Evolutionary conservation across 2,888 invertebrate genomes (phyloP).

Genomic region (Plagodis pulveraria): DNA sequence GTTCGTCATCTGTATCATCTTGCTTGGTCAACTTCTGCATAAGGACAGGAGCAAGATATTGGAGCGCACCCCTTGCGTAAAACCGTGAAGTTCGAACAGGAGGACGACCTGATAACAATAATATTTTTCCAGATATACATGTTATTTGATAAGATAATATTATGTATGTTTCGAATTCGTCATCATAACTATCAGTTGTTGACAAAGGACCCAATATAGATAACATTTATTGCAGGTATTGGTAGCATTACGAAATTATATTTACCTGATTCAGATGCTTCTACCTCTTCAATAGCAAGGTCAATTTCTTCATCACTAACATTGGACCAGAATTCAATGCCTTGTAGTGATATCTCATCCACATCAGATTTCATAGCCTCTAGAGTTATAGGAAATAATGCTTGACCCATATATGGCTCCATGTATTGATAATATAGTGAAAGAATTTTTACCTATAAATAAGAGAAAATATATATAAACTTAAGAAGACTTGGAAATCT

Average conservation of each 20-base stretch:
- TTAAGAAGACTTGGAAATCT: no score
- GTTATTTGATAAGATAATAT: no score
- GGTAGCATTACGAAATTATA: background rate
- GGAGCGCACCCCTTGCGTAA: constrained; percentile 99
- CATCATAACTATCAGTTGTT: no score
- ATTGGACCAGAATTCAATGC: constrained; percentile 99
- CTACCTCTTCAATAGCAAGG: constrained; percentile 96
- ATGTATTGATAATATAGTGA: constrained; percentile 99
- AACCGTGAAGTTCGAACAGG: constrained; percentile 96
- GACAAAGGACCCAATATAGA: no score
- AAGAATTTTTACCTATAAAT: constrained; percentile 92
- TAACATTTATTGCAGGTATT: no score
- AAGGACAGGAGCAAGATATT: constrained; percentile 96
- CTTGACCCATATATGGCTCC: constrained; percentile 99
- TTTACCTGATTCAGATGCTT: constrained; percentile 93
- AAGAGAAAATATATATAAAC: constrained; percentile 2
- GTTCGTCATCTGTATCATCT: constrained; percentile 98
- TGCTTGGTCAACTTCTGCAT: constrained; percentile 98
- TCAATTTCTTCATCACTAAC: constrained; percentile 99
- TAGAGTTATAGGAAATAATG: constrained; percentile 98
- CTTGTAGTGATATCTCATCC: constrained; percentile 98
- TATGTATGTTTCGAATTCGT: background rate
- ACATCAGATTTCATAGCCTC: constrained; percentile 99
- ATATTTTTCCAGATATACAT: background rate
- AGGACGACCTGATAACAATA: constrained; percentile 88